Evolutionary conservation across 2,888 invertebrate species (phyloP).

Genomic region (Omphaloscelis lunosa): DNA sequence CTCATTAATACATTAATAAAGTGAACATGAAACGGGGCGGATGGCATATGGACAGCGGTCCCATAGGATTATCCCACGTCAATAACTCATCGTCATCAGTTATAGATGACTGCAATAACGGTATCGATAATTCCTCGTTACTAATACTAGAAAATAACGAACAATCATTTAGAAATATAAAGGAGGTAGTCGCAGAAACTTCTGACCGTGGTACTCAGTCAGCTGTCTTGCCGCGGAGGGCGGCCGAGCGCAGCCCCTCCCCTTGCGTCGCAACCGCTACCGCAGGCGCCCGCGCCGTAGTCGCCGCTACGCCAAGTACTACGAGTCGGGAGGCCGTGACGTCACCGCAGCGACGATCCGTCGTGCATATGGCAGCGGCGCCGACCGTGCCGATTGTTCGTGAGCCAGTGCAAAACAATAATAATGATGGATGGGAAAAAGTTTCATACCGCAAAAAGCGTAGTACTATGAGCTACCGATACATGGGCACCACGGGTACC

Average conservation of each 20-base stretch:
- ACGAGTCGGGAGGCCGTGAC: slow-evolving; percentile 3
- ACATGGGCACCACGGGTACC: slow-evolving; percentile 1
- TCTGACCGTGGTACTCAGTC: background rate
- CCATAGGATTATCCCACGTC: too few relatives aligned
- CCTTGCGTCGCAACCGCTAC: background rate
- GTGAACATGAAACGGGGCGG: too few relatives aligned
- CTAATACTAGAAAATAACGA: background rate
- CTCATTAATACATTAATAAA: too few relatives aligned
- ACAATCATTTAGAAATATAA: slow-evolving; percentile 18
- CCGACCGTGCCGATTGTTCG: background rate
- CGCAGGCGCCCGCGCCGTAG: background rate
- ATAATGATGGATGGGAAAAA: background rate
- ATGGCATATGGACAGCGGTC: too few relatives aligned
- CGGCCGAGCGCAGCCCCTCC: slow-evolving; percentile 1
- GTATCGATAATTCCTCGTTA: slow-evolving; percentile 10
- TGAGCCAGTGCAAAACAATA: background rate
- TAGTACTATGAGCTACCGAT: slow-evolving; percentile 12
- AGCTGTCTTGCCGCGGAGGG: slow-evolving; percentile 13
- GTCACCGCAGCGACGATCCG: background rate
- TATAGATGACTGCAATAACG: too few relatives aligned
- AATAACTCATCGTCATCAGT: too few relatives aligned
- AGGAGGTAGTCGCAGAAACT: slow-evolving; percentile 12
- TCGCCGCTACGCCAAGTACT: background rate
- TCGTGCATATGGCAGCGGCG: too few relatives aligned
- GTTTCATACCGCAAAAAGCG: slow-evolving; percentile 1